Base-by-base conservation (phyloP, 2,113 vertebrate genomes). In the Spermophilus dauricus region DNA sequence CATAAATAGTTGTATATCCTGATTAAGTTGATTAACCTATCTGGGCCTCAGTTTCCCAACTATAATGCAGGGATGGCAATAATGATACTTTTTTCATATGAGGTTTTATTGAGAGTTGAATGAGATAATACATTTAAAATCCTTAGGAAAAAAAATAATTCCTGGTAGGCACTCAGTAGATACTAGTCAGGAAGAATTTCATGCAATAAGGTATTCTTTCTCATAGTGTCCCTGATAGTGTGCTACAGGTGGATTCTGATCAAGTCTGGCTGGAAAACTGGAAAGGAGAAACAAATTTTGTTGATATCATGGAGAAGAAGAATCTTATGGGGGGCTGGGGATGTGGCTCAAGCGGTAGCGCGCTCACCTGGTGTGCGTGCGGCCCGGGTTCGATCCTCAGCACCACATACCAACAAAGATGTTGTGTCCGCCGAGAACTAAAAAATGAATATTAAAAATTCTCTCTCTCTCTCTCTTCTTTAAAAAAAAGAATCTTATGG, bases 141-240 rank as follows among this genome's bases (percentile, higher is more conserved):
- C 20, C 22, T 93, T 73, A 91, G 51, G 30, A 96, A 82, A 28
- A 95, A 32, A 93, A 39, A n/a, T 91, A 78, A 78, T 75, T 42
- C 48, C 9, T 56, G 16, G 20, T 77, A 94, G 80, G 37, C 34
- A 80, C 5, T 69, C 4, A 58, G 18, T 87, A 84, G 61, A 56
- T 63, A 32, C 45, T 97, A 89, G 86, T 91, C 63, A 77, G 12
- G 77, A 72, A 39, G 12, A 89, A 94, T 77, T 28, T n/a, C n/a
- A 13, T 92, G 37, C 30, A 80, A 42, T 48, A 45, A 94, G 34
- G 16, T 58, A 69, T 34, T 70, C 28, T 91, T 8, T 34, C 45
- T 77, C 65, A 93, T 32, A 94, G 30, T 18, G 65, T 89, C 39
- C 34, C 37, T 11, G 14, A 17, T 39, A 93, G 58, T 91, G 39